A percentile compares a stretch with the other conserved stretches of the same genome.
These are phyloP conservation scores for Lithodes maja DNA, from an alignment of 2,888 invertebrate species.

Conservation along the genomic window DNA sequence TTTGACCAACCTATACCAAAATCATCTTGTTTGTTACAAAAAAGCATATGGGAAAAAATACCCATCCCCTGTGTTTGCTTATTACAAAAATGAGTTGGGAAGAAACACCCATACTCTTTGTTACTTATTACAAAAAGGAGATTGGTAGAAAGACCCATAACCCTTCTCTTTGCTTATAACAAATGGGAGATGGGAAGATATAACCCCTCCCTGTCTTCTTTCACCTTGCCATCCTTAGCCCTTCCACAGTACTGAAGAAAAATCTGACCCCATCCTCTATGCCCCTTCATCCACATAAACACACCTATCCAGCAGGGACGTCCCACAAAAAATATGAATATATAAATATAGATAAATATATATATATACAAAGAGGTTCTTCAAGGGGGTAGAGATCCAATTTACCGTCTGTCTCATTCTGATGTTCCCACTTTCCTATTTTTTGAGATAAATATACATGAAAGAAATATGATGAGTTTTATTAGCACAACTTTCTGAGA, in stretches of 20 bases:
- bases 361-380: conserved; percentile 13
- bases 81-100: too few relatives aligned
- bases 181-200: too few relatives aligned
- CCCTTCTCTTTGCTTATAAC: too few relatives aligned
- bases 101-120: too few relatives aligned
- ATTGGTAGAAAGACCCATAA: too few relatives aligned
- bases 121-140: too few relatives aligned
- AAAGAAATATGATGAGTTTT: conserved; percentile 4
- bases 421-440: conserved; percentile 16
- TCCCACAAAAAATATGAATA: conserved; percentile 10
- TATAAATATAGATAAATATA: neutral
- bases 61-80: too few relatives aligned
- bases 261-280: neutral
- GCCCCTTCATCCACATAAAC: neutral
- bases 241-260: neutral
- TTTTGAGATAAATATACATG: conserved; percentile 20
- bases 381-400: conserved; percentile 11
- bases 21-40: too few relatives aligned
- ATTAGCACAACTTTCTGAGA: neutral
- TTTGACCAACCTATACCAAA: too few relatives aligned
- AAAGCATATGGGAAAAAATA: too few relatives aligned
- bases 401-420: conserved; percentile 12
- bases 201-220: neutral
- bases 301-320: conserved; percentile 11
- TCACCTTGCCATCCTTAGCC: neutral